Conservation (phyloP, 2,113 vertebrate species). For the Cephalophus harveyi region DNA sequence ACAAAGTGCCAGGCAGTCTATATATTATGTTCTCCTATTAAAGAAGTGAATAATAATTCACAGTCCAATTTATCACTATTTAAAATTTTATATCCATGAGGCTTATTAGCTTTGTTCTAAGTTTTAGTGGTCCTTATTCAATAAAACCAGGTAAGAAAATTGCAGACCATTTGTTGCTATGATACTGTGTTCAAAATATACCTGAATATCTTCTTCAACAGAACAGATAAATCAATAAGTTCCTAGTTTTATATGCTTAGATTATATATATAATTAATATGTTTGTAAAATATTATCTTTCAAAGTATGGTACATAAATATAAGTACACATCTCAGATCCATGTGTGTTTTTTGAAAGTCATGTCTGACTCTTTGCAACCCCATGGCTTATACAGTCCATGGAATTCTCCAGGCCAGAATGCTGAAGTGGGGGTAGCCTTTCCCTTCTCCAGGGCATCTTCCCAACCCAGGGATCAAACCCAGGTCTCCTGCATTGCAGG, state of each 20-base stretch:
- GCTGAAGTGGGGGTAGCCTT: not conserved
- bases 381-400: not conserved
- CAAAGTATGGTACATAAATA: not conserved
- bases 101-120: not conserved
- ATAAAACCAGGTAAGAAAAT: not conserved
- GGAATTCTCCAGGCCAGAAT: not conserved
- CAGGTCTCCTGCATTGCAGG: not conserved
- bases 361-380: not conserved
- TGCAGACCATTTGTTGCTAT: not conserved
- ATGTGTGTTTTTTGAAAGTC: not conserved
- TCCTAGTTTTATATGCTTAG: not conserved
- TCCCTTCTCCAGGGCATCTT: not conserved
- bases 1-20: not conserved
- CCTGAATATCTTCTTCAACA: not conserved
- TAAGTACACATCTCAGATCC: not conserved
- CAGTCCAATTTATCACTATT: not conserved
- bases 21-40: not conserved
- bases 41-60: not conserved
- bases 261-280: not conserved
- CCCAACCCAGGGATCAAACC: not conserved
- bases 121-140: not conserved
- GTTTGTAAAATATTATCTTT: not conserved
- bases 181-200: not conserved
- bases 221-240: not conserved
- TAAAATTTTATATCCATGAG: not conserved